Conservation (phyloP, 2,113 vertebrate genomes). For the Hippocampus abdominalis region DNA sequence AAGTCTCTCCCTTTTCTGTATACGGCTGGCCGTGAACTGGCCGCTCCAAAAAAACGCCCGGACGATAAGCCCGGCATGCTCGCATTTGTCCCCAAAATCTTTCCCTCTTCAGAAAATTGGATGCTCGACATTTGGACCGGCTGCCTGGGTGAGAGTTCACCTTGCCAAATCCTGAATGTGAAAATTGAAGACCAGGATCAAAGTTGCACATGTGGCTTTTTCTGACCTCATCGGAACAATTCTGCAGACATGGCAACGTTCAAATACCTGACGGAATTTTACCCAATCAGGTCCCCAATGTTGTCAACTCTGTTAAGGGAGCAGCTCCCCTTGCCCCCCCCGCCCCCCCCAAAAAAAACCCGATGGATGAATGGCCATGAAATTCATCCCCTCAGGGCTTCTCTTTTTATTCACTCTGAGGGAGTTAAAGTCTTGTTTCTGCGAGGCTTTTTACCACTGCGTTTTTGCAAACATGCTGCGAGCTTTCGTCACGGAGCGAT, state of each 20-base stretch:
- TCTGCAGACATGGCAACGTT: neutral
- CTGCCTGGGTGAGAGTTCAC: neutral
- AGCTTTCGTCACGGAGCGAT: constrained; percentile 17
- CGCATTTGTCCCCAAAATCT: too few species aligned
- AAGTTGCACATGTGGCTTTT: neutral
- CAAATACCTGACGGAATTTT: constrained; percentile 7
- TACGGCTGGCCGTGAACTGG: constrained; percentile 63
- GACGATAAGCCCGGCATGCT: too few species aligned
- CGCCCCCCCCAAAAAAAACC: constrained; percentile 21
- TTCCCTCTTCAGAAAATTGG: neutral
- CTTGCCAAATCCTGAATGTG: neutral
- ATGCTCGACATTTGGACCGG: neutral
- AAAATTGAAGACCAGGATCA: neutral
- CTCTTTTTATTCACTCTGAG: constrained; percentile 54
- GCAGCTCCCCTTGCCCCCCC: neutral
- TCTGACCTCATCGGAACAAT: too few species aligned
- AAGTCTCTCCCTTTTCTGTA: constrained; percentile 23
- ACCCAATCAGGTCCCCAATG: constrained; percentile 23
- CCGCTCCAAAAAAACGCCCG: too few species aligned
- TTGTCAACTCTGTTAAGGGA: constrained; percentile 26
- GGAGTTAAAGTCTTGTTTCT: constrained; percentile 49
- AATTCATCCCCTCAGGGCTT: constrained; percentile 31
- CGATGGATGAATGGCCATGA: constrained; percentile 6
- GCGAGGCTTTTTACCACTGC: constrained; percentile 6
- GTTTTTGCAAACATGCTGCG: constrained; percentile 38